Evolutionary conservation across 2,888 invertebrate genomes (phyloP), one percentile per base, ranked within the genome.

Genomic region (Gandaritis pyraliata): DNA sequence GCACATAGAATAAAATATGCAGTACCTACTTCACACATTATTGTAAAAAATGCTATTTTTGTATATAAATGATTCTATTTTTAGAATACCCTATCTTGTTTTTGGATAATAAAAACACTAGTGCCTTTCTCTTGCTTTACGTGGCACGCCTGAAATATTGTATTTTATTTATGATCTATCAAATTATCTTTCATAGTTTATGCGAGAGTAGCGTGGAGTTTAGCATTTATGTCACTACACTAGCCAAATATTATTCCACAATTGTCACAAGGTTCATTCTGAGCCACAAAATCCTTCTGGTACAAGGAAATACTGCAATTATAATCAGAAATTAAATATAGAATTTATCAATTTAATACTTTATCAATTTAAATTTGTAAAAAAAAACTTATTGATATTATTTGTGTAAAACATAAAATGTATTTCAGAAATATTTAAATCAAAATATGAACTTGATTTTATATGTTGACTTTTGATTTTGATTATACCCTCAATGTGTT

Each of bases 101-200:
- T 54, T 33, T 49, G 29, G 5, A 18, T 45, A 36, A 43, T 48
- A 52, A 29, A 15, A 38, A 58, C 58, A 59, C 49, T 39, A 33
- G 64, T 64, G 64, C 64, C 64, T 64, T 64, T 11, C 56, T 46
- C 51, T 45, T 38, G 64, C 63, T 63, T 63, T 63, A 59, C 58
- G 4, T 43, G 62, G 56, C 56, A 56, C 55, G 58, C 56, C 47
- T 57, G 43, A n/a, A 43, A 30, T 56, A 52, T 52, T 57, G 57
- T 61, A 11, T 18, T 47, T 43, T 55, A 4, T 38, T 12, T 54
- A 60, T 49, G 39, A 5, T 55, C 50, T 46, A 54, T 46, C 11
- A 39, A 41, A 43, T 45, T 33, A 29, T 12, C 6, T 33, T 33
- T 33, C 10, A 33, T 33, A 8, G 5, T 10, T 33, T 6, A 8